Base-by-base conservation (phyloP, 2,797 vertebrate species). In the Smutsia temminckii region DNA sequence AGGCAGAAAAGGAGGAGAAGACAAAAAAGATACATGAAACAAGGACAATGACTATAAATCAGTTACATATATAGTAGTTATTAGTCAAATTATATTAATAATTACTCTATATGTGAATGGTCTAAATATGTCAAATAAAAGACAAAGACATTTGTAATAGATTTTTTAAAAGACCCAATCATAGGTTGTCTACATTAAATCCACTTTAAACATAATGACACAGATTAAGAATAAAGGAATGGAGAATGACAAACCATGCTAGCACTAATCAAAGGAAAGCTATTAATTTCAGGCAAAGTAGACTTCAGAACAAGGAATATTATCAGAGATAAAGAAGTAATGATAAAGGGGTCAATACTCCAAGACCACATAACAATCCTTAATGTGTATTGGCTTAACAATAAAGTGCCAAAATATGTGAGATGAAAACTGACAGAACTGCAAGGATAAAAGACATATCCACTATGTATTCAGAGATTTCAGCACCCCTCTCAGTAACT, bases 121-220 rank as follows among this genome's bases (percentile, higher is more conserved):
- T 74, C 27, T 96, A 97, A 94, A 94, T 63, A 91, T 1, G 51
- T 12, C 17, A 89, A 79, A 57, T 86, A 74, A 95, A 95, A 95
- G 69, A 94, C 34, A 89, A 37, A 89, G 90, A 83, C 20, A 46
- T 46, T 46, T 46, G 46, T 46, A 46, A 46, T 46, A 46, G 46
- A 46, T 46, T 46, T 46, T 46, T 46, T 46, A 12, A 12, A 77
- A 59, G 64, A 63, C 46, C 11, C 29, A 89, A 23, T 72, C 64
- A 55, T 72, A 53, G 9, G 8, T 55, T 40, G 11, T 72, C 46
- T 66, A 55, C 0, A 72, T 75, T 81, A 89, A 72, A 91, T 40
- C 51, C 14, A 81, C 40, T 55, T 71, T 66, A 89, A 92, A 77
- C 14, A 75, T 42, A 51, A 80, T 72, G 18, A 88, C 13, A 64